These are phyloP conservation scores for Cettia cetti DNA, from an alignment of 2,113 vertebrate species.

Conservation along the genomic window DNA sequence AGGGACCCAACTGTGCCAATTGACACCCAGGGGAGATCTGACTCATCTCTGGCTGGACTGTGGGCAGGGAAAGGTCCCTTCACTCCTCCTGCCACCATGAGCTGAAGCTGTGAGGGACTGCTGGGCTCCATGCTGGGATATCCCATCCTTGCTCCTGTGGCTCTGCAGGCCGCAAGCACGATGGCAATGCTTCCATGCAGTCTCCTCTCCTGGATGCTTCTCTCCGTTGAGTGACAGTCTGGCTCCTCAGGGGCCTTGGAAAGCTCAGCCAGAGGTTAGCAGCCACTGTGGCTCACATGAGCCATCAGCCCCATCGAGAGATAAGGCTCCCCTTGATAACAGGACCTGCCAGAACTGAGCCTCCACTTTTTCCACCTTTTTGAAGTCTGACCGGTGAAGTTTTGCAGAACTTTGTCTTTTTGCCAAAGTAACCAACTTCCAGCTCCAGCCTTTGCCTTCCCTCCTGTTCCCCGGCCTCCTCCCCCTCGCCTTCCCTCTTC, in stretches of 20 bases:
- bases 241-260: not conserved
- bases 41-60: not conserved
- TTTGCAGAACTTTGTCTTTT: constrained; percentile 52
- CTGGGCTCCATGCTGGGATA: not conserved
- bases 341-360: constrained; percentile 18
- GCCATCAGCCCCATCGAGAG: constrained; percentile 10
- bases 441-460: constrained; percentile 4
- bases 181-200: rapidly evolving
- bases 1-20: rapidly evolving
- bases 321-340: constrained; percentile 44
- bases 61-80: not conserved
- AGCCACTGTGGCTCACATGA: not conserved
- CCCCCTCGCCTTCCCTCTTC: not conserved
- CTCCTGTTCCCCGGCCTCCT: not conserved
- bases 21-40: not conserved
- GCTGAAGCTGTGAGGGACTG: not conserved
- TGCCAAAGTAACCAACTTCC: constrained; percentile 70
- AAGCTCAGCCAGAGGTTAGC: constrained; percentile 55
- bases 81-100: not conserved
- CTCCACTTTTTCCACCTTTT: constrained; percentile 48
- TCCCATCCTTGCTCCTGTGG: rapidly evolving
- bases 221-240: not conserved
- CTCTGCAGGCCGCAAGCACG: not conserved
- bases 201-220: not conserved
- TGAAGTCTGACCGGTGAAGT: constrained; percentile 57